Percentiles rank a stretch among this genome's conserved stretches.
Conservation (phyloP, 2,888 invertebrate genomes). For the Morinoia aosen region DNA sequence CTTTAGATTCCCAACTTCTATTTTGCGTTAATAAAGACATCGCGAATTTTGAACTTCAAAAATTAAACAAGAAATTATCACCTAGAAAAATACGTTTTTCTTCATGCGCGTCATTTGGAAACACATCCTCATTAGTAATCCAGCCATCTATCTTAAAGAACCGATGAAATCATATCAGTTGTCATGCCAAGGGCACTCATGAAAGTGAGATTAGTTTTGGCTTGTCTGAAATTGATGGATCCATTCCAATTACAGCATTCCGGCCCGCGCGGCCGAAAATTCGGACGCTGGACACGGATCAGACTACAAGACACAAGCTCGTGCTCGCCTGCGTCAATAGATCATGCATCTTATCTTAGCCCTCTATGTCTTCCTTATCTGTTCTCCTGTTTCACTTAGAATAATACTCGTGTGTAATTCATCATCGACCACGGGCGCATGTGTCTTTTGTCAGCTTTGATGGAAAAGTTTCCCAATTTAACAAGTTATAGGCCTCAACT, state of each 20-base stretch:
- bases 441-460: not conserved
- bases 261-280: not conserved
- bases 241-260: conserved; percentile 7
- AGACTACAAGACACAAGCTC: not conserved
- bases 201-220: conserved; percentile 20
- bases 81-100: not conserved
- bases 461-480: not conserved
- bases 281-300: not conserved
- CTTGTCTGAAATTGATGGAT: not conserved
- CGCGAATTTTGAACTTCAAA: not conserved
- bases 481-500: not conserved
- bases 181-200: conserved; percentile 2
- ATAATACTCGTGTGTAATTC: not conserved
- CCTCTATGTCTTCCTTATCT: not conserved
- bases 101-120: not conserved
- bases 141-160: not conserved
- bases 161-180: conserved; percentile 41
- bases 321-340: not conserved
- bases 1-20: not conserved
- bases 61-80: not conserved
- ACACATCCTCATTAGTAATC: not conserved
- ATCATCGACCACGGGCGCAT: not conserved
- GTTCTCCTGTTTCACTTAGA: not conserved
- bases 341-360: not conserved
- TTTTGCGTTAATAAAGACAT: not conserved